These are phyloP conservation scores for Pterocles burchelli DNA, from an alignment of 2,113 vertebrate species.

Conservation along the genomic window DNA sequence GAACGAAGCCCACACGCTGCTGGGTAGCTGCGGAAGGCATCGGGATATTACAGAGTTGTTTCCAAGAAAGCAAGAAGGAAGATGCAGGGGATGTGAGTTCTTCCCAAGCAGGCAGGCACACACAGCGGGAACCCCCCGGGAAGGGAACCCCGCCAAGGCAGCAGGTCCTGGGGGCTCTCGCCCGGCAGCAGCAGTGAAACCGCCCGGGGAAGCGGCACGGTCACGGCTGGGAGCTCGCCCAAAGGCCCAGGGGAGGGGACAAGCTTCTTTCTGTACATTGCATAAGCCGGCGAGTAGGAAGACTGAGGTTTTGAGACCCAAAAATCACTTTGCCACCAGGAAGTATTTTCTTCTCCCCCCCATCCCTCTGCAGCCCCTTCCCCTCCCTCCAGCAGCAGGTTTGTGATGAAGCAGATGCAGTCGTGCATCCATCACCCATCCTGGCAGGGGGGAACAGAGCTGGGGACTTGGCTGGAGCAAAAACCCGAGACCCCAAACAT, in stretches of 20 bases:
- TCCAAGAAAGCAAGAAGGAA: neutral
- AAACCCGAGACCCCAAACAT: neutral
- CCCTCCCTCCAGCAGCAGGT: neutral
- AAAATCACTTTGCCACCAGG: neutral
- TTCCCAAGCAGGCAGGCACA: neutral
- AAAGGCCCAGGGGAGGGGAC: neutral
- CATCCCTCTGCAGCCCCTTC: neutral
- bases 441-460: neutral
- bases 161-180: neutral
- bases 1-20: neutral
- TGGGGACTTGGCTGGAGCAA: neutral
- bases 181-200: neutral
- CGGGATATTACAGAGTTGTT: neutral
- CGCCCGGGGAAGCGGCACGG: fast-evolving
- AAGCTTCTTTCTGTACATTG: neutral
- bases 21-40: neutral
- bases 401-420: neutral
- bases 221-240: neutral
- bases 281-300: neutral
- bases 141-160: neutral
- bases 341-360: neutral
- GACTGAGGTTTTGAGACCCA: neutral
- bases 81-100: neutral
- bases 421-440: neutral
- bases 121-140: fast-evolving